Conservation (phyloP, 2,113 vertebrate species). For the Cariama cristata region DNA sequence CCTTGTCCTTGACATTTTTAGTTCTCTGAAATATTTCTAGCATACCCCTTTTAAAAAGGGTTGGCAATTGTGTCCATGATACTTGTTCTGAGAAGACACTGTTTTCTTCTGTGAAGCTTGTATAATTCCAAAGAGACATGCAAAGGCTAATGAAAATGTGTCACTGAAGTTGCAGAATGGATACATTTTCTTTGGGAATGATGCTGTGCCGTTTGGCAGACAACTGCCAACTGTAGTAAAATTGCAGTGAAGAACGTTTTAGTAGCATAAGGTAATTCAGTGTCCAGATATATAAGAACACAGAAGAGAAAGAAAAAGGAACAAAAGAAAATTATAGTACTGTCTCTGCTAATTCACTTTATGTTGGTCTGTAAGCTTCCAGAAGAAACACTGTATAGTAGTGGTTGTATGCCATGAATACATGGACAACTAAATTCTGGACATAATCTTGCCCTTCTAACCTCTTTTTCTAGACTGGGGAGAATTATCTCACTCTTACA, state of each 20-base stretch:
- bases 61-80: not conserved
- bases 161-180: not conserved
- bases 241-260: not conserved
- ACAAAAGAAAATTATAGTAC: not conserved
- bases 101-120: not conserved
- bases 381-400: not conserved
- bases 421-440: not conserved
- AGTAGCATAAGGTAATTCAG: not conserved
- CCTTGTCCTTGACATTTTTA: not conserved
- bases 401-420: not conserved
- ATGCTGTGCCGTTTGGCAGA: fast-evolving
- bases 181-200: not conserved
- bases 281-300: not conserved
- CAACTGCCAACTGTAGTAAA: not conserved
- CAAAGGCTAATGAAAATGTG: not conserved
- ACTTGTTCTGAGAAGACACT: not conserved
- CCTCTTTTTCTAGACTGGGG: not conserved
- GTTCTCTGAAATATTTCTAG: not conserved
- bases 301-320: not conserved
- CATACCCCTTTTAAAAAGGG: not conserved
- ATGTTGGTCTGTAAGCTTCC: not conserved
- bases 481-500: not conserved
- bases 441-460: not conserved
- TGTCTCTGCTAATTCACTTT: not conserved
- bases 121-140: not conserved